A percentile compares a stretch with the other conserved stretches of the same genome.
Conservation (phyloP, 2,888 invertebrate genomes). For the Pyrocoelia pectoralis region DNA sequence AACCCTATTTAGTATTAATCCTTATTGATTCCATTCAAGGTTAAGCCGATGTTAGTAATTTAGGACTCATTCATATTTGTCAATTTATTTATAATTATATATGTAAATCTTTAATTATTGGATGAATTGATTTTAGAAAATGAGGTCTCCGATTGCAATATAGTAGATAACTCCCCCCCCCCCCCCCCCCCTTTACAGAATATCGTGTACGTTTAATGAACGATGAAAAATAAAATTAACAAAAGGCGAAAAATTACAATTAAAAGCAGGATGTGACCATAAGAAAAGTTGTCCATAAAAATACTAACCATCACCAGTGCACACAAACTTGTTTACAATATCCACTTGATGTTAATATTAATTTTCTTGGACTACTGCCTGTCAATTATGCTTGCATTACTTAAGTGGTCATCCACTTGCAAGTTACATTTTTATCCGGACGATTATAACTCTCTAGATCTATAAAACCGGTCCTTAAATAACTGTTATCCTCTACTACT, state of each 20-base stretch:
- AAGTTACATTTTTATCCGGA: slow-evolving; percentile 46
- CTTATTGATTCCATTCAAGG: slow-evolving; percentile 16
- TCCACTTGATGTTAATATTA: not conserved
- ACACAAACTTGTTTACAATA: slow-evolving; percentile 16
- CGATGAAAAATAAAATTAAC: slow-evolving; percentile 17
- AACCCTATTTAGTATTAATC: slow-evolving; percentile 20
- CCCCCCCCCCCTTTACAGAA: too few relatives aligned
- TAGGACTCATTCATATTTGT: too few relatives aligned
- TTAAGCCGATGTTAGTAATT: too few relatives aligned
- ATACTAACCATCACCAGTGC: slow-evolving; percentile 18
- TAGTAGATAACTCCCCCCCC: too few relatives aligned
- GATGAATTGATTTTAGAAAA: too few relatives aligned
- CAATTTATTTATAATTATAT: too few relatives aligned
- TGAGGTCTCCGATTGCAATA: too few relatives aligned
- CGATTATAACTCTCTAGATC: slow-evolving; percentile 39
- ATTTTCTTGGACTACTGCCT: slow-evolving; percentile 42
- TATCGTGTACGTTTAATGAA: not conserved
- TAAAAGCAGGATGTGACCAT: slow-evolving; percentile 48
- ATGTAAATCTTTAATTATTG: too few relatives aligned
- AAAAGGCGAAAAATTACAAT: slow-evolving; percentile 40
- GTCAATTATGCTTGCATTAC: slow-evolving; percentile 53
- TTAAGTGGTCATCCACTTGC: slow-evolving; percentile 53
- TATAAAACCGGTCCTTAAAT: slow-evolving; percentile 23
- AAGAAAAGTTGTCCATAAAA: slow-evolving; percentile 38
- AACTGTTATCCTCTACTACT: slow-evolving; percentile 2